Evolutionary conservation across 2,113 vertebrate species (phyloP), one percentile per base, ranked within the genome.

Genomic region (Tympanuchus pallidicinctus): DNA sequence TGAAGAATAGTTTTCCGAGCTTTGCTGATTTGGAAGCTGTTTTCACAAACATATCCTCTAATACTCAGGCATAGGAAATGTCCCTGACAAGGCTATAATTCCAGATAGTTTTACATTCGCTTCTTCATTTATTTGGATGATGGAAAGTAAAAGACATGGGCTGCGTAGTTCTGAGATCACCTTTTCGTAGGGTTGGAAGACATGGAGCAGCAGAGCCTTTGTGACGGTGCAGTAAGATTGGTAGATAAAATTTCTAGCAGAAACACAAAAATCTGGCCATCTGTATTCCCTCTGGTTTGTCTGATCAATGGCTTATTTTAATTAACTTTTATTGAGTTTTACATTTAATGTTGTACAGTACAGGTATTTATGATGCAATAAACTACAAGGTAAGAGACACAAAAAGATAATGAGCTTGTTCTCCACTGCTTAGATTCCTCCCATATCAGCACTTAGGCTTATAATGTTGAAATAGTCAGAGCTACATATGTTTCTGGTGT

Each of bases 271-370:
- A 74, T 71, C 34, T 90, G 64, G 7, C 56, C 69, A 52, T 74
- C 60, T 75, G 71, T 28, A 90, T 60, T 86, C 6, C 45, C 61
- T 90, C 60, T 75, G 17, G 10, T 86, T 75, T 87, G 61, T 15
- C 43, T 75, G 48, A 82, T 89, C 80, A 69, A 34, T 72, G 47
- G 17, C 6, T 94, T 78, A 56, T 81, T 92, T 84, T 74, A 71
- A 86, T 67, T 19, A 89, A 57, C 54, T 80, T 86, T 90, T 78
- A 65, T 64, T 61, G 63, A 87, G 57, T 50, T 88, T 84, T 90
- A 75, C 25, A 74, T 14, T 67, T 18, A 76, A 34, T 47, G 36
- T 50, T 77, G 82, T 25, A 80, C 36, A 93, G 47, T 57, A 11
- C 5, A 75, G 36, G 38, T 72, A 76, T 73, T 87, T 80, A 91